Conservation (phyloP, 2,113 vertebrate species). For the Crotalus tigris region DNA sequence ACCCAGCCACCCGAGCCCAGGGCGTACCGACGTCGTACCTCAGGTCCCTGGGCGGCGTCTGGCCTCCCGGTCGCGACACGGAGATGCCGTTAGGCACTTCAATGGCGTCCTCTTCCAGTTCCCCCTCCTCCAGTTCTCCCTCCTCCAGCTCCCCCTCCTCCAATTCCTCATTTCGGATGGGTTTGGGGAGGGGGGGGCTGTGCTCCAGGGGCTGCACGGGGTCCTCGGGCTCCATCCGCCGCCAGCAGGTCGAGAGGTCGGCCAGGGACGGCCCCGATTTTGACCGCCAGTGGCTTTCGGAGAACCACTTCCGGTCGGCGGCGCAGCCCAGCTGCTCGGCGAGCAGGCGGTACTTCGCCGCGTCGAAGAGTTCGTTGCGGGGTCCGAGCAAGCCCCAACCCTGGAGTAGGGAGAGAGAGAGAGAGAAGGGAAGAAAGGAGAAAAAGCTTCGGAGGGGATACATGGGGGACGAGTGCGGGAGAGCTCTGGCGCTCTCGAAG, state of each 20-base stretch:
- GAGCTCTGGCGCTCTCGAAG: too few species aligned
- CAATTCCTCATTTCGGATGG: slow-evolving; percentile 70
- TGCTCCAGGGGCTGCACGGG: slow-evolving; percentile 72
- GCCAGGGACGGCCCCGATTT: slow-evolving; percentile 64
- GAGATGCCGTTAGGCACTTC: slow-evolving; percentile 55
- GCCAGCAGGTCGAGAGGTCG: slow-evolving; percentile 66
- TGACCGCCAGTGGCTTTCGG: slow-evolving; percentile 70
- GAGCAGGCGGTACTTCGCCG: slow-evolving; percentile 61
- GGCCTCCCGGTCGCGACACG: slow-evolving; percentile 60
- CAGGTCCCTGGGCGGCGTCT: slow-evolving; percentile 59
- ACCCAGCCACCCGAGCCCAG: too few species aligned
- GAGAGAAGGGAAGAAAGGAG: fast-evolving
- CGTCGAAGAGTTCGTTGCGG: slow-evolving; percentile 77
- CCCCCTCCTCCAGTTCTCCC: slow-evolving; percentile 73
- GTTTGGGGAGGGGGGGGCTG: slow-evolving; percentile 61
- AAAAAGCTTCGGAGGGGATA: neutral
- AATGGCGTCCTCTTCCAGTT: slow-evolving; percentile 65
- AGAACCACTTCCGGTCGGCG: slow-evolving; percentile 68
- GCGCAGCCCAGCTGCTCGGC: slow-evolving; percentile 69
- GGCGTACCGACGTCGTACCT: slow-evolving; percentile 46
- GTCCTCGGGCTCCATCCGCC: slow-evolving; percentile 69
- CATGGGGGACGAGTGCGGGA: fast-evolving
- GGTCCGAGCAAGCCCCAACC: slow-evolving; percentile 87
- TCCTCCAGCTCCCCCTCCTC: slow-evolving; percentile 76
- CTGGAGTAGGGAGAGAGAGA: slow-evolving; percentile 52